These are phyloP conservation scores for Azorinus chamasolen DNA, from an alignment of 2,888 invertebrate genomes.

Conservation along the genomic window DNA sequence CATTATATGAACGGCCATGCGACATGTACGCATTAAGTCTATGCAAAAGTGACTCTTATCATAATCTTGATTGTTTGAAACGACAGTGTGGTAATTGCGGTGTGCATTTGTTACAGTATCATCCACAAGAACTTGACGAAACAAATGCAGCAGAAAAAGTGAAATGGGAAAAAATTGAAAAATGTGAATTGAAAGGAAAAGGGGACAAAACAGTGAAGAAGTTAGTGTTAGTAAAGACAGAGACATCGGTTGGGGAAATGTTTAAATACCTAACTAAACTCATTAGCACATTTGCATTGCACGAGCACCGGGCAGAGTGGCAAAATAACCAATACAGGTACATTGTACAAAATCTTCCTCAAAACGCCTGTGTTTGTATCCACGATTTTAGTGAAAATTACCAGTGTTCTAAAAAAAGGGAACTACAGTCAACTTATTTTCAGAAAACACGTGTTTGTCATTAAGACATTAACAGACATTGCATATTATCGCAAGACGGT, in stretches of 20 bases:
- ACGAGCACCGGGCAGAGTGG: constrained; percentile 24
- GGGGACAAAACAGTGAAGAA: constrained; percentile 9
- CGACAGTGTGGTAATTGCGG: constrained; percentile 9
- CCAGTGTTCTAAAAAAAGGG: constrained; percentile 27
- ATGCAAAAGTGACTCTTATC: background rate
- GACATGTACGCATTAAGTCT: constrained; percentile 5
- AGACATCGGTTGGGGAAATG: constrained; percentile 8
- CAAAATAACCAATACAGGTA: constrained; percentile 12
- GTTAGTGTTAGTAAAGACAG: constrained; percentile 17
- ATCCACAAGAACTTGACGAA: constrained; percentile 5
- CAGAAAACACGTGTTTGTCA: constrained; percentile 38
- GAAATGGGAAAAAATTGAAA: constrained; percentile 20
- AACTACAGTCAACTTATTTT: constrained; percentile 40
- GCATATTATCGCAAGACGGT: constrained; percentile 27
- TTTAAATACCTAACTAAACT: constrained; percentile 6
- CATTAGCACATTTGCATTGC: constrained; percentile 13
- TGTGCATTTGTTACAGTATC: background rate
- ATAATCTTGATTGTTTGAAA: constrained; percentile 1
- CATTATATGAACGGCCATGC: background rate
- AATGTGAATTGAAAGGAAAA: constrained; percentile 11
- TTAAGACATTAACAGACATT: constrained; percentile 39
- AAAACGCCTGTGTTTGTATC: constrained; percentile 10
- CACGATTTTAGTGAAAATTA: constrained; percentile 51
- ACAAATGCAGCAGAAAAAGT: constrained; percentile 1
- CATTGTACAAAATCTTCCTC: constrained; percentile 3